Evolutionary conservation across 2,888 invertebrate species (phyloP), one percentile per base, ranked within the genome.

Genomic region (Orthonychiurus folsomi): DNA sequence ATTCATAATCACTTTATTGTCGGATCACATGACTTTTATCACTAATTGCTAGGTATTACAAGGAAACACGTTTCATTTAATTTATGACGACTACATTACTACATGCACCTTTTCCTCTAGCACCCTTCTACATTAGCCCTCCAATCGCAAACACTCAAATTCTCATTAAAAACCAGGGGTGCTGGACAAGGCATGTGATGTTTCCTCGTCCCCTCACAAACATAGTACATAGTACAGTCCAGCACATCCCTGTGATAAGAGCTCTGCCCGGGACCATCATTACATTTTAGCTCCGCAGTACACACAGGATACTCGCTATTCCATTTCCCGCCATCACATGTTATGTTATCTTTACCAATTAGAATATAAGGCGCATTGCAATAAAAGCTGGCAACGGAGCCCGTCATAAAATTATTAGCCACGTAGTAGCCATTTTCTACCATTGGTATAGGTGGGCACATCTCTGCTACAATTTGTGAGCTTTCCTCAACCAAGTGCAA

Each of bases 81-180:
- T n/a, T n/a, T n/a, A n/a, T n/a, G n/a, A n/a, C n/a, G n/a, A n/a
- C n/a, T n/a, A n/a, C n/a, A n/a, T n/a, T n/a, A n/a, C n/a, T n/a
- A n/a, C n/a, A n/a, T n/a, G n/a, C n/a, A n/a, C n/a, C n/a, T n/a
- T n/a, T n/a, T 27, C n/a, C 52, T 52, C 74, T 82, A 81, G 74
- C 93, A 93, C 23, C 89, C 88, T 76, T 90, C 91, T 0, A 93
- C 93, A 75, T 92, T 93, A 75, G 93, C 93, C 0, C 93, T 92
- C 93, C 93, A 93, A 79, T 93, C 94, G 76, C 93, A 93, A 12
- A 94, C 93, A 75, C 91, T 93, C 76, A 93, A 90, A 74, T 90
- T 89, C 50, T 86, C 86, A 77, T 93, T 93, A 79, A 93, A 94
- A 18, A 93, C 93, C 65, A 94, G 82, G 79, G 93, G 91, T 58